phyloP scores from a whole-genome alignment of 2,797 vertebrate genomes.

The Melanotaenia pygmaea region DNA sequence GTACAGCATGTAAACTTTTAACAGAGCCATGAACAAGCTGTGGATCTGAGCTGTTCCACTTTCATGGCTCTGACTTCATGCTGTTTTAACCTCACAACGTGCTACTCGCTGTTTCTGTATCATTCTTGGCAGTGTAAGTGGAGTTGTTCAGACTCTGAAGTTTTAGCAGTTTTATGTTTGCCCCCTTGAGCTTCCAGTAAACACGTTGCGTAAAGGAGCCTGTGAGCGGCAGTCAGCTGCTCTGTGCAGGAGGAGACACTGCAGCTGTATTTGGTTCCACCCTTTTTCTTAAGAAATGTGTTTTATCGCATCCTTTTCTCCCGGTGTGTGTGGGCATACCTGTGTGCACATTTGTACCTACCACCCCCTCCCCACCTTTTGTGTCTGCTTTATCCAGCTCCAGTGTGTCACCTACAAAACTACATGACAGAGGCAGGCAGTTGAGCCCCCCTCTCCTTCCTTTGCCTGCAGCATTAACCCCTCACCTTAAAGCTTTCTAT shows the following conservation, averaged over 20 bases:
- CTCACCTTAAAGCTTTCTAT: constrained; percentile 48
- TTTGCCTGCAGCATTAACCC: constrained; percentile 55
- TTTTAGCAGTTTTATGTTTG: constrained; percentile 60
- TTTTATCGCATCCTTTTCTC: constrained; percentile 22
- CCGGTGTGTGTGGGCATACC: constrained; percentile 29
- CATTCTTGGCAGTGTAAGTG: constrained; percentile 17
- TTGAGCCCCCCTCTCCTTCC: constrained; percentile 15
- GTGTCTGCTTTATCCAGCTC: constrained; percentile 67
- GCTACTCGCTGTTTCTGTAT: constrained; percentile 34
- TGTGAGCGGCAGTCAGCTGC: constrained; percentile 55
- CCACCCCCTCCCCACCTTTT: constrained; percentile 20
- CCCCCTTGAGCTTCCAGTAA: constrained; percentile 65
- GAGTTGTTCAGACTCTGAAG: constrained; percentile 26
- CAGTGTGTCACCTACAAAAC: constrained; percentile 71
- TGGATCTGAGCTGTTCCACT: constrained; percentile 9
- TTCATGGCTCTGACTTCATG: constrained; percentile 39
- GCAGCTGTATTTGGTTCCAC: constrained; percentile 83
- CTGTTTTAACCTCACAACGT: constrained; percentile 44
- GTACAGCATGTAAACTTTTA: constrained; percentile 13
- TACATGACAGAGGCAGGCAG: constrained; percentile 62
- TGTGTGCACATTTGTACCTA: constrained; percentile 47
- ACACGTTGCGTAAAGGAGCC: constrained; percentile 69
- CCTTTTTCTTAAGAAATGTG: constrained; percentile 62
- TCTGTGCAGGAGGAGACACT: constrained; percentile 66
- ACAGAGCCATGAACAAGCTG: constrained; percentile 27